Percentiles rank a stretch among this genome's conserved stretches.
These are phyloP conservation scores for Olivierus martensii DNA, from an alignment of 1,140 invertebrate genomes.

Conservation along the genomic window DNA sequence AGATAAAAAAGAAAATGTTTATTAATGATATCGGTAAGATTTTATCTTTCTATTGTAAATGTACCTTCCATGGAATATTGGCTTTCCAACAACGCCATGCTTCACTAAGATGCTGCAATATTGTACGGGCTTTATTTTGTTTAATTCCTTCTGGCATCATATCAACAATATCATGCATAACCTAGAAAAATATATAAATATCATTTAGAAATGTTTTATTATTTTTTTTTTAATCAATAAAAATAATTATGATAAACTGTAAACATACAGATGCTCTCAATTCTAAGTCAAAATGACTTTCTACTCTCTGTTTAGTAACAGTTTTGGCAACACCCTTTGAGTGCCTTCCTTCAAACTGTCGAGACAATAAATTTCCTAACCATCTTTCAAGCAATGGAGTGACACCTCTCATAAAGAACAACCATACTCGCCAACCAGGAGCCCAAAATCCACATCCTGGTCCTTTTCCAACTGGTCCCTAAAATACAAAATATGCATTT, in stretches of 20 bases:
- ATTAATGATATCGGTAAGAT: too few relatives aligned
- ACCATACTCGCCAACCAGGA: slow-evolving; percentile 97
- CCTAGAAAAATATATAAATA: slow-evolving; percentile 25
- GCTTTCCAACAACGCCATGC: slow-evolving; percentile 99
- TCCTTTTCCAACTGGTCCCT: slow-evolving; percentile 91
- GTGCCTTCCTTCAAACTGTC: slow-evolving; percentile 98
- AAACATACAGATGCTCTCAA: slow-evolving; percentile 70
- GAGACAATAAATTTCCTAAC: slow-evolving; percentile 92
- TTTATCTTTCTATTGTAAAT: too few relatives aligned
- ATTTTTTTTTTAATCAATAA: background rate
- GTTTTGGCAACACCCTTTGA: slow-evolving; percentile 99
- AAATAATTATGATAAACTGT: slow-evolving; percentile 11
- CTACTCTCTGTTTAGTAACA: slow-evolving; percentile 97
- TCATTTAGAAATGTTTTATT: slow-evolving; percentile 10
- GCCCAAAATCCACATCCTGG: slow-evolving; percentile 99
- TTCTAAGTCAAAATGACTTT: slow-evolving; percentile 98
- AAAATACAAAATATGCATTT: slow-evolving; percentile 29
- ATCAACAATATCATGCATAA: slow-evolving; percentile 99
- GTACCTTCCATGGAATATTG: slow-evolving; percentile 99
- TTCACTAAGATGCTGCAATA: slow-evolving; percentile 96
- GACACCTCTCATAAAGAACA: slow-evolving; percentile 98
- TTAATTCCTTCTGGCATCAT: slow-evolving; percentile 99
- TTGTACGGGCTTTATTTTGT: slow-evolving; percentile 97
- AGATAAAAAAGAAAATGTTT: too few relatives aligned
- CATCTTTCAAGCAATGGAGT: slow-evolving; percentile 94